phyloP scores from a whole-genome alignment of 1,140 invertebrate genomes.

The Solen grandis region DNA sequence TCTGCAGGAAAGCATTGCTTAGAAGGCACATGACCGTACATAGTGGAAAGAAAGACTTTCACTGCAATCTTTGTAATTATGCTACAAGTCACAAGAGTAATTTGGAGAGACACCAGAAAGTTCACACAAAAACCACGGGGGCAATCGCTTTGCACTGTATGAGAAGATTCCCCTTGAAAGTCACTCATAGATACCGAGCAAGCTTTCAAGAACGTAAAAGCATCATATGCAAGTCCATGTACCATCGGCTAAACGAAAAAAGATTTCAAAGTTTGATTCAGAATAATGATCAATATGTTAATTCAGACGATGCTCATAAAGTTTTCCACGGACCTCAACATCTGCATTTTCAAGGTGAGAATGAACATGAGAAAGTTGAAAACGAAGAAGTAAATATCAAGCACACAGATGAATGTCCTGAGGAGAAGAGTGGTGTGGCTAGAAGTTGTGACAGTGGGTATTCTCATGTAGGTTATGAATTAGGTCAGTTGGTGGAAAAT shows the following conservation, averaged over 20 bases:
- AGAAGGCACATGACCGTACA: slow-evolving; percentile 82
- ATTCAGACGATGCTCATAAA: background rate
- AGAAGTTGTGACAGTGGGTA: too few species aligned
- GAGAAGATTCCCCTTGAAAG: background rate
- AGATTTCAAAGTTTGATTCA: background rate
- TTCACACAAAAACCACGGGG: slow-evolving; percentile 55
- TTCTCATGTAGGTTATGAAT: too few species aligned
- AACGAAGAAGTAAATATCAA: background rate
- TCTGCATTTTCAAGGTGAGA: background rate
- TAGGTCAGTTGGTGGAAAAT: too few species aligned
- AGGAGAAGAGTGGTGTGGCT: too few species aligned
- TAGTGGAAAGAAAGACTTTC: slow-evolving; percentile 80
- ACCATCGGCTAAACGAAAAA: background rate
- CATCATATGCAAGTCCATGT: background rate
- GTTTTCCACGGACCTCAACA: background rate
- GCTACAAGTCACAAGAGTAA: slow-evolving; percentile 82
- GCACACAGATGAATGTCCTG: too few species aligned
- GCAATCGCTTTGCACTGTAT: background rate
- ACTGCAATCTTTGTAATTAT: slow-evolving; percentile 80
- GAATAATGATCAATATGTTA: background rate
- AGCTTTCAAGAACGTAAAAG: background rate
- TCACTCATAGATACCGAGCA: background rate
- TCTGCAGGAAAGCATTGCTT: slow-evolving; percentile 82
- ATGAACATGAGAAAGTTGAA: background rate
- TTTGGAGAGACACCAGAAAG: slow-evolving; percentile 80